A percentile compares a stretch with the other conserved stretches of the same genome.
These are phyloP conservation scores for Buphagus erythrorhynchus DNA, from an alignment of 2,797 vertebrate genomes.

Conservation along the genomic window DNA sequence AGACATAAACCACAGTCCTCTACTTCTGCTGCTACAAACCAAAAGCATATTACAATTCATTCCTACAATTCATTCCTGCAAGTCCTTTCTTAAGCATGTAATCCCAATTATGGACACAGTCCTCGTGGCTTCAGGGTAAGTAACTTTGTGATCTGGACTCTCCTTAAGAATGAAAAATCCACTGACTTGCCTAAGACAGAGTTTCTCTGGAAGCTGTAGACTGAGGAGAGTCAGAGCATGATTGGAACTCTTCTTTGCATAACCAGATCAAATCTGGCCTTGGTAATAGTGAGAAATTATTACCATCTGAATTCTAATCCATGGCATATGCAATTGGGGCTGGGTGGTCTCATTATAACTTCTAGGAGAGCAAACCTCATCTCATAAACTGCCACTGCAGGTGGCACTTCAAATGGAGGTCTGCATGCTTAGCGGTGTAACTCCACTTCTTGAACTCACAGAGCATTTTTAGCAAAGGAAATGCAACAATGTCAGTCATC, in stretches of 20 bases:
- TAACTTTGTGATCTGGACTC: neutral
- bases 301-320: constrained; percentile 66
- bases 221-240: neutral
- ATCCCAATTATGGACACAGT: neutral
- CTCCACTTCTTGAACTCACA: neutral
- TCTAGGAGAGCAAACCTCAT: constrained; percentile 34
- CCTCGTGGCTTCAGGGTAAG: neutral
- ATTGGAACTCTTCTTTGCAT: neutral
- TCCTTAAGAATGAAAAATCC: neutral
- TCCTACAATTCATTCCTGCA: neutral
- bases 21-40: neutral
- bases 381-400: constrained; percentile 53
- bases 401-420: constrained; percentile 26
- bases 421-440: neutral
- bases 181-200: neutral
- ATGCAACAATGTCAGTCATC: neutral
- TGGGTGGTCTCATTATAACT: constrained; percentile 64
- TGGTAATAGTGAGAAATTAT: constrained; percentile 49
- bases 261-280: constrained; percentile 45
- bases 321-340: constrained; percentile 12
- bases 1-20: neutral
- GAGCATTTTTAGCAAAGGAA: neutral
- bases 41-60: neutral
- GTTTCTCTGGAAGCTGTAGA: neutral
- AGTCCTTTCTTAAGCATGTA: neutral